phyloP scores from a whole-genome alignment of 2,113 vertebrate species.

The Heteronetta atricapilla region DNA sequence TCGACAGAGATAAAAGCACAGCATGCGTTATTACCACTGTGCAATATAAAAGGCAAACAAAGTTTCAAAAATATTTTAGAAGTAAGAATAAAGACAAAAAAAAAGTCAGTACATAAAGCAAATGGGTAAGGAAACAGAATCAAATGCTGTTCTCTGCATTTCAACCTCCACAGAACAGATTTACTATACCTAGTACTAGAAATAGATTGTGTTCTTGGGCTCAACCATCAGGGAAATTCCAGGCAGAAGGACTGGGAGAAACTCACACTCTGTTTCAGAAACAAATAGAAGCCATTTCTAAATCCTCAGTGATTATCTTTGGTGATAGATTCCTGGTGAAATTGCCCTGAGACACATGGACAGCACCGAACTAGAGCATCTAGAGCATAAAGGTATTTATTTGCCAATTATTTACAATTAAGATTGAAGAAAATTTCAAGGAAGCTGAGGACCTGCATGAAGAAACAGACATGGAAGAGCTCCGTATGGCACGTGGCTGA shows the following conservation, averaged over 20 bases:
- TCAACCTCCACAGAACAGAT: background rate
- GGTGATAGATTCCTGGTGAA: background rate
- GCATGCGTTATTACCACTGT: conserved; percentile 50
- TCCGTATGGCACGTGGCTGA: accelerated
- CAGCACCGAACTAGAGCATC: background rate
- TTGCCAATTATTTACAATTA: background rate
- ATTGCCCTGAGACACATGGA: background rate
- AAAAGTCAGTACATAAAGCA: conserved; percentile 38
- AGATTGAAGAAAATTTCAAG: background rate
- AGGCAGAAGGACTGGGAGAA: background rate
- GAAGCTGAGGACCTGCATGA: background rate
- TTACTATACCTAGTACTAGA: background rate
- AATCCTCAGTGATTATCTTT: background rate
- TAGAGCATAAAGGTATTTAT: background rate
- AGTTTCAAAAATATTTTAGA: conserved; percentile 61
- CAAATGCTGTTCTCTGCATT: background rate
- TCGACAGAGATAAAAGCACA: conserved; percentile 62
- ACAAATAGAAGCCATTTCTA: background rate
- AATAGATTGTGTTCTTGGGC: background rate
- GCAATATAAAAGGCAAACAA: conserved; percentile 64
- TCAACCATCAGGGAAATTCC: conserved; percentile 1
- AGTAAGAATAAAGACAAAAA: conserved; percentile 16
- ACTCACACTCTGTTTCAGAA: background rate
- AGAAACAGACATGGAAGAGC: background rate
- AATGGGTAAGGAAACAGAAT: background rate